Conservation (phyloP, 37 sponge, comb jelly and placozoan species). For the Tethya wilhelma region DNA sequence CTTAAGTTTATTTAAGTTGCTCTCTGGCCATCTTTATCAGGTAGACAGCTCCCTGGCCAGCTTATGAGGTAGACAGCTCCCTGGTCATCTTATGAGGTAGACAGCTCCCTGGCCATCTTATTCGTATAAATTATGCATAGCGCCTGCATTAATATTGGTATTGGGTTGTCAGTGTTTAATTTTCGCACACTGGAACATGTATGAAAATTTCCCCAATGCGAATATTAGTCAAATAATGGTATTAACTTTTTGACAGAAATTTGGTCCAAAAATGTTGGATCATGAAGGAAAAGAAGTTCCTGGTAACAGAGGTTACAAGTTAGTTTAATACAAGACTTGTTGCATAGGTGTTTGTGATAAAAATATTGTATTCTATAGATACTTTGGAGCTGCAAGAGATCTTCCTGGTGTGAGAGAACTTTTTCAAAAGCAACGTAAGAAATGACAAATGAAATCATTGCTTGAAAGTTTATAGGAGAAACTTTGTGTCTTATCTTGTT, state of each 20-base stretch:
- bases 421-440: constrained; percentile 85
- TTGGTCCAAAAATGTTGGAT: constrained; percentile 93
- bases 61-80: too few species aligned
- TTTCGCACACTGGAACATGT: too few species aligned
- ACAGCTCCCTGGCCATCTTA: too few species aligned
- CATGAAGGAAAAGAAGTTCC: constrained; percentile 96
- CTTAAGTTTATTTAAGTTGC: too few species aligned
- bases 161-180: too few species aligned
- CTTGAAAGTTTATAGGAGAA: neutral
- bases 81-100: too few species aligned
- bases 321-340: neutral
- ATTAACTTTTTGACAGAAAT: constrained; percentile 30
- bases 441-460: neutral
- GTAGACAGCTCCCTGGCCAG: too few species aligned
- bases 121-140: neutral
- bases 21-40: too few species aligned
- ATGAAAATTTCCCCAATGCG: too few species aligned
- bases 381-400: constrained; percentile 97
- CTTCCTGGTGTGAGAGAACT: constrained; percentile 97
- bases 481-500: neutral
- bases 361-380: constrained; percentile 37
- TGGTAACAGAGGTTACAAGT: constrained; percentile 94
- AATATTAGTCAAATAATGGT: too few species aligned
- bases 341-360: neutral
- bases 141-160: too few species aligned